Percentiles rank a stretch among this genome's conserved stretches.
Conservation (phyloP, 2,888 invertebrate genomes). For the Orthonychiurus folsomi region DNA sequence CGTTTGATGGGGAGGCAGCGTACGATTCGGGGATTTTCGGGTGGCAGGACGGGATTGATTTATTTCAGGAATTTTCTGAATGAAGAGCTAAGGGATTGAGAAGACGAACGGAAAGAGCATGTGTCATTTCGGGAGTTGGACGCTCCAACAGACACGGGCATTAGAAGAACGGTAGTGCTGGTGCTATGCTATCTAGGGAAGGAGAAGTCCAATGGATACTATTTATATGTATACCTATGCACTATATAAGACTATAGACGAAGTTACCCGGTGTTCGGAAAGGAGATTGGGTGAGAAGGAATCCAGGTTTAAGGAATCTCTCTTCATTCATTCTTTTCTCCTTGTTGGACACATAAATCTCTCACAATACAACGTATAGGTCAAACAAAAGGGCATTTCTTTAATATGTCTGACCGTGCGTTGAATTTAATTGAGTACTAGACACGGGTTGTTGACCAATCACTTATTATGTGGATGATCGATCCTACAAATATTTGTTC, state of each 20-base stretch:
- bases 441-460: no score
- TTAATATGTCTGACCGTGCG: no score
- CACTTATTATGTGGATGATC: no score
- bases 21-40: not conserved
- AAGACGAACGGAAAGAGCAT: not conserved
- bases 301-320: not conserved
- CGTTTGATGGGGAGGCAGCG: not conserved
- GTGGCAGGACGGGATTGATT: not conserved
- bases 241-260: not conserved
- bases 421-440: no score
- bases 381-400: no score
- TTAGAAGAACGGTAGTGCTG: no score
- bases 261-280: not conserved
- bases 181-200: not conserved
- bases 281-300: not conserved
- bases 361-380: no score
- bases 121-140: no score
- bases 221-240: not conserved
- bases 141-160: no score
- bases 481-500: no score
- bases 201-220: not conserved
- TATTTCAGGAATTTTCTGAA: not conserved
- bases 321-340: not conserved
- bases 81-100: not conserved
- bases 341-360: no score